Base-by-base conservation (phyloP, 1,140 invertebrate genomes). In the Drosophila arawakana region DNA sequence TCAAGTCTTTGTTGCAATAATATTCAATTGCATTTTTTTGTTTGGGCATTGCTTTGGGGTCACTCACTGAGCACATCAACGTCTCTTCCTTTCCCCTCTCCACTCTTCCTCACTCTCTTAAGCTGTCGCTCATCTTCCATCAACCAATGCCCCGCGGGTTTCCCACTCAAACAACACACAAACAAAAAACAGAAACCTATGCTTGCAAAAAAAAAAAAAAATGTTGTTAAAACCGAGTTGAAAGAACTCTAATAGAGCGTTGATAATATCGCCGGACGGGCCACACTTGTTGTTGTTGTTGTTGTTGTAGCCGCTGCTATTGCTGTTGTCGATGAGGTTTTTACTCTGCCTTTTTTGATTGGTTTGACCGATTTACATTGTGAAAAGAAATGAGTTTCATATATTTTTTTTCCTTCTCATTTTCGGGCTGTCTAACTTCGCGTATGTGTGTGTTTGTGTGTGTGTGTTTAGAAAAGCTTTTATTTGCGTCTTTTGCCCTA, bases 361-460 rank as follows among this genome's bases (percentile, higher is more conserved):
- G 82, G 83, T 86, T 82, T 86, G 82, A 86, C 82, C 82, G 83
- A 86, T 86, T 88, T 88, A 83, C 76, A 88, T 88, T 88, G 82
- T 86, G 83, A 80, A 88, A 85, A 85, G 82, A 86, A 86, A 86
- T 86, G 72, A 73, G 82, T 88, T 88, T 80, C 50, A 30, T 58
- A 37, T 63, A 7, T 71, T 58, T 2, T 54, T 25, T 63, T 62
- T 57, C 41, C 13, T 57, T 73, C 84, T 57, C 41, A 21, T 57
- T 73, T 83, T 79, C 30, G 68, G 7, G 13, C 39, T 62, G 39
- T 55, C 71, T 69, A 57, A 47, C 65, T 61, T 69, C 41, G 50
- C 41, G 54, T 41, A 46, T 21, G 34, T 15, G 47, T 37, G 9
- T 25, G 58, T 57, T 52, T 25, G n/a, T 41, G 8, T 43, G 15